Evolutionary conservation across 2,797 vertebrate species (phyloP).

Genomic region (Haliaeetus albicilla): DNA sequence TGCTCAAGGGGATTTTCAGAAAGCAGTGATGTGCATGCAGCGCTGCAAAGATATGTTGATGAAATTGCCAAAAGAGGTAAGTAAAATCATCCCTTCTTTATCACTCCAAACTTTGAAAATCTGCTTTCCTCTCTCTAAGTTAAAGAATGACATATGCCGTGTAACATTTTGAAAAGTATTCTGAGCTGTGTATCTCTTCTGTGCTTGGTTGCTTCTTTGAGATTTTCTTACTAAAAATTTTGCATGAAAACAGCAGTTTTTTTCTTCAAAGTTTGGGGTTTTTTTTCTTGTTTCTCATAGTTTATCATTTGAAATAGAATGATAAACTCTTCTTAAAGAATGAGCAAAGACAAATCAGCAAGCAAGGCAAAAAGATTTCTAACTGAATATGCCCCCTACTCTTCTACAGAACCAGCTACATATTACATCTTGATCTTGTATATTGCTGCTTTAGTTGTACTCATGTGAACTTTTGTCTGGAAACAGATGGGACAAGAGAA

Average conservation of each 20-base stretch:
- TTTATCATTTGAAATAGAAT: background rate
- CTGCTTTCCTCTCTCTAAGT: background rate
- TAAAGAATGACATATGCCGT: background rate
- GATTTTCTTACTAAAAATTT: background rate
- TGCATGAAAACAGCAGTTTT: background rate
- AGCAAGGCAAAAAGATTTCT: background rate
- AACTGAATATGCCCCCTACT: background rate
- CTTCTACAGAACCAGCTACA: background rate
- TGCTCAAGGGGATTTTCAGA: conserved; percentile 82
- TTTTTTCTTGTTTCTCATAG: background rate
- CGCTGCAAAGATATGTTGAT: conserved; percentile 89
- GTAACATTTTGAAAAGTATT: background rate
- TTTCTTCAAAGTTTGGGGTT: background rate
- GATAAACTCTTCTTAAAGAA: background rate
- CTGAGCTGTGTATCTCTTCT: background rate
- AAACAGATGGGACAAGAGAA: background rate
- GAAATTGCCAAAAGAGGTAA: conserved; percentile 85
- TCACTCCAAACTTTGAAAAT: background rate
- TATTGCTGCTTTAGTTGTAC: background rate
- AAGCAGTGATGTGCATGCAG: conserved; percentile 76
- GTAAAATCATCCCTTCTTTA: conserved; percentile 33
- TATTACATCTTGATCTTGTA: background rate
- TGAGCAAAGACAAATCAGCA: background rate
- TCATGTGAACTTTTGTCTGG: background rate
- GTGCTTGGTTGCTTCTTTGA: background rate